Percentiles rank a stretch among this genome's conserved stretches.
These are phyloP conservation scores for Theretra japonica DNA, from an alignment of 2,888 invertebrate genomes.

Conservation along the genomic window DNA sequence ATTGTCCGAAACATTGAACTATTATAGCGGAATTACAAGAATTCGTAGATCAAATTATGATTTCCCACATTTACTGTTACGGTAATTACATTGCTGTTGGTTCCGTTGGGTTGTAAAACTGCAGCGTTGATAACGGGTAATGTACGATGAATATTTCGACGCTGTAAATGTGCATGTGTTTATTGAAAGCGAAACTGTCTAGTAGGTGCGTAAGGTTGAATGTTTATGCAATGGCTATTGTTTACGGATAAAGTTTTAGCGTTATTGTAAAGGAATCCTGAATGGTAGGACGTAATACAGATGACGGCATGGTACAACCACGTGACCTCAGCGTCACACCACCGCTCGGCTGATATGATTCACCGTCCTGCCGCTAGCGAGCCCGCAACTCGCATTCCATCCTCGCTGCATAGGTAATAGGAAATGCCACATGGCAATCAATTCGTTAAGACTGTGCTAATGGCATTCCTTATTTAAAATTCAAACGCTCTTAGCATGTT, in stretches of 20 bases:
- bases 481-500: not conserved
- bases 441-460: constrained; percentile 43
- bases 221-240: constrained; percentile 5
- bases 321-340: constrained; percentile 65
- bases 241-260: not conserved
- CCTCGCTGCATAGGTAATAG: constrained; percentile 73
- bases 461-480: not conserved
- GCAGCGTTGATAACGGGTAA: not conserved
- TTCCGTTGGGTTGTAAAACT: constrained; percentile 5
- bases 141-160: not conserved
- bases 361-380: constrained; percentile 50
- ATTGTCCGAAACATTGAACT: constrained; percentile 32
- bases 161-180: not conserved
- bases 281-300: constrained; percentile 48
- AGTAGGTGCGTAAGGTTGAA: not conserved
- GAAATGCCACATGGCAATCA: constrained; percentile 73
- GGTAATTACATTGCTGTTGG: constrained; percentile 2
- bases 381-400: constrained; percentile 67
- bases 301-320: constrained; percentile 68
- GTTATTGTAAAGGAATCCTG: constrained; percentile 33
- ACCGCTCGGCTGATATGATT: constrained; percentile 63
- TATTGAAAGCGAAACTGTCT: not conserved
- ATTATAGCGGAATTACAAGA: constrained; percentile 18
- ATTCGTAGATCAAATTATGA: constrained; percentile 22
- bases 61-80: constrained; percentile 21